Evolutionary conservation across 2,888 invertebrate species (phyloP).

Genomic region (Priocnemis perturbator): DNA sequence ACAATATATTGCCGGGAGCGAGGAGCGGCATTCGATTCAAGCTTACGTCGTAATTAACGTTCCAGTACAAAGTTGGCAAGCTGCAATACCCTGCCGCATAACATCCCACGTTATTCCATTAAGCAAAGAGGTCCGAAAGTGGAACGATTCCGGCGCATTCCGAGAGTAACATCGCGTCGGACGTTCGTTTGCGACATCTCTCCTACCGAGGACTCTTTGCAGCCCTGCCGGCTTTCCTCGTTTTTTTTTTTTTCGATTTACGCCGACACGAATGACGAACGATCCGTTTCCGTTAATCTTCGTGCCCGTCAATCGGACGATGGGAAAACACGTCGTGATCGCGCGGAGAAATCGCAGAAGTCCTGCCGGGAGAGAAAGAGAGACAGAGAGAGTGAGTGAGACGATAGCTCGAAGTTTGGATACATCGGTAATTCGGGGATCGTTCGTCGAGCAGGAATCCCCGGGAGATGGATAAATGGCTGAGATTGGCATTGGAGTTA

Average conservation of each 20-base stretch:
- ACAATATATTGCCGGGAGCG: no score
- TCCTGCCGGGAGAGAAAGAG: not conserved
- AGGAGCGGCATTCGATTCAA: no score
- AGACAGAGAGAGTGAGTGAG: constrained; percentile 11
- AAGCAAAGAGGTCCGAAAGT: constrained; percentile 15
- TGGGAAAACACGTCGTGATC: constrained; percentile 3
- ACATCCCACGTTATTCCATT: constrained; percentile 5
- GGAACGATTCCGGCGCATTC: not conserved
- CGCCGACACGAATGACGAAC: no score
- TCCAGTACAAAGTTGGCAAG: no score
- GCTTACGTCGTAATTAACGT: no score
- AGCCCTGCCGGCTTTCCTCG: no score
- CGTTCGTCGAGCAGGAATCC: constrained; percentile 36
- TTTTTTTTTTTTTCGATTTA: no score
- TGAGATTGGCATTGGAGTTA: constrained; percentile 53
- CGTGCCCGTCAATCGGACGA: not conserved
- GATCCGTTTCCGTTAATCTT: not conserved
- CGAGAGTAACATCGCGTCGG: no score
- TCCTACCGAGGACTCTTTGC: no score
- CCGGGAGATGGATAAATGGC: constrained; percentile 52
- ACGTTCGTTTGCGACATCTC: no score
- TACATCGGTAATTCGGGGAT: constrained; percentile 39
- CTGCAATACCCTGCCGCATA: not conserved
- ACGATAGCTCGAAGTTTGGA: constrained; percentile 40
- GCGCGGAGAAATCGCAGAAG: not conserved